Conservation (phyloP, 2,888 invertebrate species). For the Cancer borealis region DNA sequence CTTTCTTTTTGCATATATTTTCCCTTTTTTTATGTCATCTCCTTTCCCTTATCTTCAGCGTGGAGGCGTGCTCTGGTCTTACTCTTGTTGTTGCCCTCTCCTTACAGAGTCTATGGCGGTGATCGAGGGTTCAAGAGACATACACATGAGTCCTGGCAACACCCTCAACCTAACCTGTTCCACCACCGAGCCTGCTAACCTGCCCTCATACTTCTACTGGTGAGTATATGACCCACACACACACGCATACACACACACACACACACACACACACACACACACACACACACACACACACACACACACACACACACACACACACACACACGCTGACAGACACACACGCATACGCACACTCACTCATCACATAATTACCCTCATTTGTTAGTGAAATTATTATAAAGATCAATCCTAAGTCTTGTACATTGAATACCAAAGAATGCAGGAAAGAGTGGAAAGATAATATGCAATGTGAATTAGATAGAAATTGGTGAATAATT, state of each 20-base stretch:
- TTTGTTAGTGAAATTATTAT: background rate
- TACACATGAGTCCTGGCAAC: constrained; percentile 77
- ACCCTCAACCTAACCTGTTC: constrained; percentile 77
- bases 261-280: background rate
- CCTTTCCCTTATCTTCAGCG: background rate
- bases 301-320: constrained; percentile 41
- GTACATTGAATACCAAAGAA: background rate
- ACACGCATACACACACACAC: background rate
- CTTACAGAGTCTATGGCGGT: constrained; percentile 72
- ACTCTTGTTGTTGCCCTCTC: background rate
- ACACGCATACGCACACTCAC: background rate
- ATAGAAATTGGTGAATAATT: background rate
- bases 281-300: constrained; percentile 23
- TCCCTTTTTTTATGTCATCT: background rate
- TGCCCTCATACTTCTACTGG: constrained; percentile 76
- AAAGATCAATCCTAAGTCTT: background rate
- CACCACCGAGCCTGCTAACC: constrained; percentile 67
- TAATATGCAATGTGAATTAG: background rate
- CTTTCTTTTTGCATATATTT: background rate
- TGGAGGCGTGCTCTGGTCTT: background rate
- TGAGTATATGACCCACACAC: constrained; percentile 42
- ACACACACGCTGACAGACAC: background rate
- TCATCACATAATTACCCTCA: background rate
- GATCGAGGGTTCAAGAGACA: constrained; percentile 71
- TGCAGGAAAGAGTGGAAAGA: background rate